phyloP scores from a whole-genome alignment of 2,797 vertebrate species.

The Megaceryle alcyon region DNA sequence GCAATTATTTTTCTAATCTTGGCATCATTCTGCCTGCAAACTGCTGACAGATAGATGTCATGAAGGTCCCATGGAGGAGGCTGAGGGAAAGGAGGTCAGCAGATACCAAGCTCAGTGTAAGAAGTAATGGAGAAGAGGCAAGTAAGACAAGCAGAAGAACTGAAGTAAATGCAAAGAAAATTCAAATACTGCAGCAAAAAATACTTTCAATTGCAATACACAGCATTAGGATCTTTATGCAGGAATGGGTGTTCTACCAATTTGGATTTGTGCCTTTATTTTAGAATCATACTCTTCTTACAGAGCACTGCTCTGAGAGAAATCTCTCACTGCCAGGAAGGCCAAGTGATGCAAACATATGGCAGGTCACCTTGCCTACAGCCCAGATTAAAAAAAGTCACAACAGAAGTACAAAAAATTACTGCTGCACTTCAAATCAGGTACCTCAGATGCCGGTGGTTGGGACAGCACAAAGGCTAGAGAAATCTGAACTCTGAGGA shows the following conservation, averaged over 20 bases:
- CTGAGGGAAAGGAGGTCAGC: background rate
- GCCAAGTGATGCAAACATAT: background rate
- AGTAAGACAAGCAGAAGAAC: background rate
- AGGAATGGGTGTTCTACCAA: background rate
- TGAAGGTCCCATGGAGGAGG: background rate
- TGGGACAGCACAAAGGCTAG: background rate
- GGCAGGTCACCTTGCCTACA: background rate
- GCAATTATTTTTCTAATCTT: background rate
- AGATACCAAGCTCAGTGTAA: background rate
- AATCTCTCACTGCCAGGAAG: background rate
- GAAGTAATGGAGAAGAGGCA: background rate
- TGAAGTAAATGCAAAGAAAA: background rate
- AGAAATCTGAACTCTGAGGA: conserved; percentile 10
- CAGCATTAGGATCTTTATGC: background rate
- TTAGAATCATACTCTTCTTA: background rate
- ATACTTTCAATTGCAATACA: too few species aligned
- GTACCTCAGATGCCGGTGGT: background rate
- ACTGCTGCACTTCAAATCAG: background rate
- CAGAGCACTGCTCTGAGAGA: background rate
- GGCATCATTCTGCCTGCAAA: background rate
- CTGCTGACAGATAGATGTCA: background rate
- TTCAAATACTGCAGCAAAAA: background rate
- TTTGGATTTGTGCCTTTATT: background rate
- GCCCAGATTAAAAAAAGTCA: background rate
- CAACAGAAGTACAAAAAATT: background rate